Percentiles rank a stretch among this genome's conserved stretches.
These are phyloP conservation scores for Oceanodroma tethys DNA, from an alignment of 2,113 vertebrate genomes.

Conservation along the genomic window DNA sequence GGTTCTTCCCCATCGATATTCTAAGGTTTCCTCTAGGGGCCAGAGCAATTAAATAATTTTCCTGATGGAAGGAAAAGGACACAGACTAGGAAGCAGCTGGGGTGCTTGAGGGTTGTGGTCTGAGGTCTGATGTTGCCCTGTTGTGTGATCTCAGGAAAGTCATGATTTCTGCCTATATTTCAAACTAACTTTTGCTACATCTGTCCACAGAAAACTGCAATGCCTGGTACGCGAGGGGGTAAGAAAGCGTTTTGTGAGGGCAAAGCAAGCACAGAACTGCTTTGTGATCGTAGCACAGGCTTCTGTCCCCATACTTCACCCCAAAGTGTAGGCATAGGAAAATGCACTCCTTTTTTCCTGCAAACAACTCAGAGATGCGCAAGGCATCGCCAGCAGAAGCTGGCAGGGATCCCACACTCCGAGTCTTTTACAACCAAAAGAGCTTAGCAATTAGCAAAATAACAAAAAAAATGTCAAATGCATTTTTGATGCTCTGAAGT, in stretches of 20 bases:
- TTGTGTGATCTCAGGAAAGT: background rate
- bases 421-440: background rate
- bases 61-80: background rate
- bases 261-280: background rate
- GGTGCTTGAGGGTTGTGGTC: background rate
- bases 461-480: slow-evolving; percentile 17
- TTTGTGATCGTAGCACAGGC: background rate
- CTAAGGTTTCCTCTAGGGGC: background rate
- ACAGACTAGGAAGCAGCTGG: background rate
- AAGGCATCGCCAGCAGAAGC: background rate
- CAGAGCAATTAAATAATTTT: background rate
- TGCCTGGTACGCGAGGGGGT: fast-evolving
- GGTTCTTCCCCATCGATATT: background rate
- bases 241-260: background rate
- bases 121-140: too few species aligned
- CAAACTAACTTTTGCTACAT: background rate
- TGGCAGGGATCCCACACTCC: background rate
- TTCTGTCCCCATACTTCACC: background rate
- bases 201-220: background rate
- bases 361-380: fast-evolving
- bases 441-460: slow-evolving; percentile 65
- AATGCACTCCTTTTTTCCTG: background rate
- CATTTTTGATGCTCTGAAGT: slow-evolving; percentile 42
- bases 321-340: background rate
- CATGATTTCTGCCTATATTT: background rate